These are phyloP conservation scores for Cherax quadricarinatus DNA, from an alignment of 1,140 invertebrate genomes.

Conservation along the genomic window DNA sequence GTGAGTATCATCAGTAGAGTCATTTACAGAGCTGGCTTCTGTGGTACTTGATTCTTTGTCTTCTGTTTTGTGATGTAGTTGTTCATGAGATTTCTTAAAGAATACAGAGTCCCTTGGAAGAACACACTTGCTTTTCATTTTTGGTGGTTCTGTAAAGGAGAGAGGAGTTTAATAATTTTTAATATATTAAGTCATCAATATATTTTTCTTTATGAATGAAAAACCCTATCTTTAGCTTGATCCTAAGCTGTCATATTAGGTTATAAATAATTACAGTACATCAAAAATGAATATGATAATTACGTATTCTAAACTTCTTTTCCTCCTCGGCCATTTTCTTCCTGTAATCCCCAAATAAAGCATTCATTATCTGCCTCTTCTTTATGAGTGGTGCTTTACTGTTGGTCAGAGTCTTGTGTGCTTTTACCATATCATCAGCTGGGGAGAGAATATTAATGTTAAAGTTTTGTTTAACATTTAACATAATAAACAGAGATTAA, in stretches of 20 bases:
- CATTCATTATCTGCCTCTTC: constrained; percentile 55
- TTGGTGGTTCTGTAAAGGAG: constrained; percentile 17
- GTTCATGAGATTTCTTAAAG: constrained; percentile 18
- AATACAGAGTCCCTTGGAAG: constrained; percentile 18
- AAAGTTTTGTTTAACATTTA: no score
- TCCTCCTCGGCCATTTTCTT: constrained; percentile 60
- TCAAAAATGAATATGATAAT: not conserved
- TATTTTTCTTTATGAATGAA: no score
- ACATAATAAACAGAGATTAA: no score
- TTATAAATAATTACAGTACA: no score
- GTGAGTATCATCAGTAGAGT: not conserved
- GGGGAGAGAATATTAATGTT: not conserved
- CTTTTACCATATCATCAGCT: constrained; percentile 41
- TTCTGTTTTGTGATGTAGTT: no score
- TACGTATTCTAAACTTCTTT: constrained; percentile 51
- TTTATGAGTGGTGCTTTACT: constrained; percentile 36
- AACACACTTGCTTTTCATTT: constrained; percentile 12
- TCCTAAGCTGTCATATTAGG: no score
- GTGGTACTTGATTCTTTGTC: not conserved
- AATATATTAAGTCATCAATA: not conserved
- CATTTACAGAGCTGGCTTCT: not conserved
- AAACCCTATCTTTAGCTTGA: no score
- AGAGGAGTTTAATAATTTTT: not conserved
- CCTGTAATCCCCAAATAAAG: constrained; percentile 59
- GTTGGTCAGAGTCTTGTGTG: constrained; percentile 31